A percentile compares a stretch with the other conserved stretches of the same genome.
phyloP scores from a whole-genome alignment of 2,888 invertebrate species.

The Nineta flava region DNA sequence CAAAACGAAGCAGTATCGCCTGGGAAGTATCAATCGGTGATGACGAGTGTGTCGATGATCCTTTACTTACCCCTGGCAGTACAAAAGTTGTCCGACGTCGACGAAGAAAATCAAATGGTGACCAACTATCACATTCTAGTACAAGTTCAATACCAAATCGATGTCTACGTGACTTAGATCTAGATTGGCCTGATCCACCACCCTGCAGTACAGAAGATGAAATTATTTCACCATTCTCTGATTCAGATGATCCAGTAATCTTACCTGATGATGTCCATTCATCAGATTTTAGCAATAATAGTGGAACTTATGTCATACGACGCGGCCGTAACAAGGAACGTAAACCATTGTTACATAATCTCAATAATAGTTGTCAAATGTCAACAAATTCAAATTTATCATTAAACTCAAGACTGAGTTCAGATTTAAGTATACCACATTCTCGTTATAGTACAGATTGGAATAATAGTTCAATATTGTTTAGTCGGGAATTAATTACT shows the following conservation, averaged over 20 bases:
- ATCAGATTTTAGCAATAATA: constrained; percentile 33
- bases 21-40: constrained; percentile 73
- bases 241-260: constrained; percentile 29
- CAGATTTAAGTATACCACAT: constrained; percentile 42
- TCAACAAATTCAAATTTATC: constrained; percentile 36
- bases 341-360: constrained; percentile 35
- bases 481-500: constrained; percentile 40
- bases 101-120: constrained; percentile 34
- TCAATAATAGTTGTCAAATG: constrained; percentile 30
- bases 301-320: constrained; percentile 69
- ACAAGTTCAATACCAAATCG: constrained; percentile 57
- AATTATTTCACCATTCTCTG: constrained; percentile 52
- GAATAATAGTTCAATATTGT: constrained; percentile 27
- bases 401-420: constrained; percentile 44
- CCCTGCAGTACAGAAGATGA: constrained; percentile 49
- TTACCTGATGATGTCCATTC: constrained; percentile 20
- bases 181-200: constrained; percentile 58
- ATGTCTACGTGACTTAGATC: constrained; percentile 40
- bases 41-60: constrained; percentile 49
- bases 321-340: constrained; percentile 49
- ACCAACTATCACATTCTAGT: constrained; percentile 41
- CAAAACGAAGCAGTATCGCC: constrained; percentile 67
- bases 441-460: constrained; percentile 34
- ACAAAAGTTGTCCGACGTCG: constrained; percentile 45
- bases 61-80: constrained; percentile 51